Base-by-base conservation (phyloP, 2,113 vertebrate species). In the Girardinichthys multiradiatus region DNA sequence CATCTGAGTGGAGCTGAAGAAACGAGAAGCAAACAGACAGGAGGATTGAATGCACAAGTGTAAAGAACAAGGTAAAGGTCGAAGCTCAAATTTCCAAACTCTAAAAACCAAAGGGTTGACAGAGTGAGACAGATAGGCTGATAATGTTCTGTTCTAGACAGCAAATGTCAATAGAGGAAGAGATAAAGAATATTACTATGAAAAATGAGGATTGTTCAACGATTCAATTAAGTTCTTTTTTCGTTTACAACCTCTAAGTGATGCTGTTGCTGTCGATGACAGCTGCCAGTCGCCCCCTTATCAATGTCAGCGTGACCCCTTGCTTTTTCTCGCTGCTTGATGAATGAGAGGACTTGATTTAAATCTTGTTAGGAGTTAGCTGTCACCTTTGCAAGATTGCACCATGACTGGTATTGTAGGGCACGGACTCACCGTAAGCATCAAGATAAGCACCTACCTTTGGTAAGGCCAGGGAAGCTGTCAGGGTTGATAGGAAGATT, bases 1-100 rank as follows among this genome's bases (percentile, higher is more conserved):
- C 96, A 63, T 99, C 98, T 24, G 98, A 99, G 91, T 99, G 98
- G 88, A 99, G 98, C 98, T 99, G 87, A 62, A 68, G 31, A 73
- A 1, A 68, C 4, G 27, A 29, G 8, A 19, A 57, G 21, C 33
- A 31, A 77, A 28, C 54, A 27, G 15, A 15, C 2, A 31, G 21
- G 28, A 10, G 26, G 35, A 2, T 26, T 37, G 37, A 45, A 19
- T 45, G 14, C 0, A 45, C 17, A 1, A 45, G 17, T 19, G 19
- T 45, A 19, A 45, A 45, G 42, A 45, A 45, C 15, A n/a, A n/a
- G n/a, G n/a, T n/a, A n/a, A n/a, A n/a, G n/a, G n/a, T 2, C 30
- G 3, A 70, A 2, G 60, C 11, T 26, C 73, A 24, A 30, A 4
- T 64, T 80, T 59, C 31, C 59, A 68, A 54, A 54, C 26, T 28